Evolutionary conservation across 1,140 invertebrate genomes (phyloP).

Genomic region (Phymastichus coffea): DNA sequence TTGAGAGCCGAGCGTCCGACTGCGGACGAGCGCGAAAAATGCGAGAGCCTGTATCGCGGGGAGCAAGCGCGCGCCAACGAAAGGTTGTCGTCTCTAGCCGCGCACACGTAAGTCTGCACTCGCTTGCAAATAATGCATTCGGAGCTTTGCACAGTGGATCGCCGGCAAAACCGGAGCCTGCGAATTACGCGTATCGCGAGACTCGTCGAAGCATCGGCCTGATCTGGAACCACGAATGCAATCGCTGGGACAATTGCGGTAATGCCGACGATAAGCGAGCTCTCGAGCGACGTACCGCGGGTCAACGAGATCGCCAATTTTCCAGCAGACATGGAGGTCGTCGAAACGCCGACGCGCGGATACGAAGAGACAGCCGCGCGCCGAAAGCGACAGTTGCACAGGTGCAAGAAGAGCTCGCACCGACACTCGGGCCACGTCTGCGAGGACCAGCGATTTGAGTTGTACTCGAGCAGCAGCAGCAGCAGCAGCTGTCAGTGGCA

Average conservation of each 20-base stretch:
- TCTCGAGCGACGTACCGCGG: background rate
- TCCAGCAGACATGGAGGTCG: background rate
- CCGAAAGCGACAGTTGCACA: conserved; percentile 7
- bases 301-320: background rate
- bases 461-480: no score
- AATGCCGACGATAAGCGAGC: background rate
- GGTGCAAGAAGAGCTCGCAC: conserved; percentile 5
- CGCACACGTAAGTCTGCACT: no score
- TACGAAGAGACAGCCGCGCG: no score
- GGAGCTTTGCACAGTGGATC: no score
- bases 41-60: no score
- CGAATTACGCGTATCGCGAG: background rate
- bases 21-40: no score
- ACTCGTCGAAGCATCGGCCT: background rate
- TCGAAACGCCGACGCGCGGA: background rate
- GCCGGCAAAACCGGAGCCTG: no score
- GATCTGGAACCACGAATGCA: background rate
- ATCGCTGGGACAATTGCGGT: background rate
- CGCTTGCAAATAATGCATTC: no score
- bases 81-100: no score
- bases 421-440: background rate
- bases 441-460: background rate
- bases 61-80: no score
- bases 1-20: no score
- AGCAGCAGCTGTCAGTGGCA: conserved; percentile 4